Evolutionary conservation across 37 sponge, comb jelly and placozoan genomes (phyloP).

Genomic region (Halichondria panicea): DNA sequence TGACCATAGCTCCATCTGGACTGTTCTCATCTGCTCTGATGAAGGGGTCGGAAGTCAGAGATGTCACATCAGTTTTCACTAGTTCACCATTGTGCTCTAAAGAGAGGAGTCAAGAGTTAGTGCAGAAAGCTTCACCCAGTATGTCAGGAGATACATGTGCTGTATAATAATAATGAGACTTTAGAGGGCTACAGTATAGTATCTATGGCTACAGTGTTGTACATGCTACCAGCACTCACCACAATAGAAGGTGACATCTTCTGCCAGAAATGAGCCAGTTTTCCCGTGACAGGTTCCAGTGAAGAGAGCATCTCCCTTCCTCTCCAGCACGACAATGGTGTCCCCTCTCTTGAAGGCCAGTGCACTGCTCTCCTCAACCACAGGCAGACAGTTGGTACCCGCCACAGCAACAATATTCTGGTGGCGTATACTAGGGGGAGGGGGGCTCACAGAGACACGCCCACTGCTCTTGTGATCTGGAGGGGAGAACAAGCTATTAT

Average conservation of each 20-base stretch:
- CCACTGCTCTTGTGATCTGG: no score
- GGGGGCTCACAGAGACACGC: no score
- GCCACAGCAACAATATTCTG: slow-evolving; percentile 30
- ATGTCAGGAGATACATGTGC: not conserved
- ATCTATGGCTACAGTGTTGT: not conserved
- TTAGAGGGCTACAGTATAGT: not conserved
- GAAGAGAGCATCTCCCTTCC: slow-evolving; percentile 14
- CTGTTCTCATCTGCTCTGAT: not conserved
- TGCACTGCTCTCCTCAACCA: slow-evolving; percentile 5
- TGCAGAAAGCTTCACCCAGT: no score
- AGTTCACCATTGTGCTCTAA: slow-evolving; percentile 3
- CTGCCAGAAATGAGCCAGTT: slow-evolving; percentile 51
- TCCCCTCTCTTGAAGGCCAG: slow-evolving; percentile 42
- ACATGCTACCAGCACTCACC: slow-evolving; percentile 10
- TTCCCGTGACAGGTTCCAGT: slow-evolving; percentile 28
- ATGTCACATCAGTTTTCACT: slow-evolving; percentile 6
- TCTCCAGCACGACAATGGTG: slow-evolving; percentile 20
- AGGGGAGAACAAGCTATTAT: no score
- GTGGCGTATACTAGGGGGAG: not conserved
- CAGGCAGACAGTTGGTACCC: slow-evolving; percentile 13
- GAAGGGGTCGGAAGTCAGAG: not conserved
- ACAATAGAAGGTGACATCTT: slow-evolving; percentile 46
- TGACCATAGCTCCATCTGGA: not conserved
- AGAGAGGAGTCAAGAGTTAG: not conserved
- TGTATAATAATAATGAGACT: not conserved